A percentile compares a stretch with the other conserved stretches of the same genome.
Evolutionary conservation across 2,888 invertebrate species (phyloP).

Genomic region (Oscheius myriophilus): DNA sequence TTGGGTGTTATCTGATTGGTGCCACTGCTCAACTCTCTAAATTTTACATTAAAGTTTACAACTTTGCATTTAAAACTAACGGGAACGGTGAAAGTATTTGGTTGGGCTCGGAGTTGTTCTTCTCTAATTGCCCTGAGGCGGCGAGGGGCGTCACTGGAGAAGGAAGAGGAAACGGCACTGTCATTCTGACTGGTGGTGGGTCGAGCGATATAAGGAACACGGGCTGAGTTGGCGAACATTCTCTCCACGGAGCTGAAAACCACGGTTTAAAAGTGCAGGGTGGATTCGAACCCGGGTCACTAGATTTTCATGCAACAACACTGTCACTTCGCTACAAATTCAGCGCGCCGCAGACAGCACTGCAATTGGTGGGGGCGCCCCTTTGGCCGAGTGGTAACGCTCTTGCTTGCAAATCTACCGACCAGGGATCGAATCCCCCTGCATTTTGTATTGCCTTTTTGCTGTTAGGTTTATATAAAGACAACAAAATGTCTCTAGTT

Average conservation of each 20-base stretch:
- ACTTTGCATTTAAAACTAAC: constrained; percentile 30
- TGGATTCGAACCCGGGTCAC: too few species aligned
- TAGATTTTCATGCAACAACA: too few species aligned
- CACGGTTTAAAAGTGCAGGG: too few species aligned
- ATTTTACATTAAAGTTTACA: not conserved
- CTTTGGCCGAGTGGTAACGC: too few species aligned
- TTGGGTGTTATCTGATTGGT: constrained; percentile 34
- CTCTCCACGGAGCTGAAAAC: constrained; percentile 58
- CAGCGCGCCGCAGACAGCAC: too few species aligned
- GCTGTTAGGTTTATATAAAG: too few species aligned
- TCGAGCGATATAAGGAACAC: constrained; percentile 62
- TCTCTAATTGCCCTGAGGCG: constrained; percentile 44
- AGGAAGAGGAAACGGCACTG: constrained; percentile 64
- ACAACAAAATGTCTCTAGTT: too few species aligned
- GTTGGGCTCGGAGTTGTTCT: constrained; percentile 50
- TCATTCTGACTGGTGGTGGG: constrained; percentile 66
- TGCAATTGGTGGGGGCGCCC: too few species aligned
- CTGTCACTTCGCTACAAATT: too few species aligned
- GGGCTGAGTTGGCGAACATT: constrained; percentile 51
- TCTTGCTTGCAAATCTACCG: too few species aligned
- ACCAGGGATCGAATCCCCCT: too few species aligned
- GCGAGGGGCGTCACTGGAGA: constrained; percentile 54
- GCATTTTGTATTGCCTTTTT: too few species aligned
- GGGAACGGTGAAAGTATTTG: constrained; percentile 45
- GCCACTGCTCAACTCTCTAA: constrained; percentile 45